A percentile compares a stretch with the other conserved stretches of the same genome.
Evolutionary conservation across 2,113 vertebrate species (phyloP).

Genomic region (Arenaria interpres): DNA sequence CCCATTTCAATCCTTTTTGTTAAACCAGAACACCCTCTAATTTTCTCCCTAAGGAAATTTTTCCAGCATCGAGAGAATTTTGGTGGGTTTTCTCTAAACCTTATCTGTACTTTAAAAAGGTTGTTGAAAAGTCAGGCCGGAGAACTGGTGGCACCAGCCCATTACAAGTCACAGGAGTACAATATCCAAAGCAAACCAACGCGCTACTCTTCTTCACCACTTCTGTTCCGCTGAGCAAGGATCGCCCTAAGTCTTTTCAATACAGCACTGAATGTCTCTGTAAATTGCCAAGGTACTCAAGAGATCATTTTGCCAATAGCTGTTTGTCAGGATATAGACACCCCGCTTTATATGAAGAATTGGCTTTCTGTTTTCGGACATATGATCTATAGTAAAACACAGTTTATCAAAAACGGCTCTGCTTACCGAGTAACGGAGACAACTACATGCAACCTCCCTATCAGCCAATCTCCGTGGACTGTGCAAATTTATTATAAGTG

Average conservation of each 20-base stretch:
- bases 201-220: not conserved
- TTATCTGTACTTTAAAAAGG: not conserved
- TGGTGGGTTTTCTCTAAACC: not conserved
- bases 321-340: not conserved
- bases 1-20: not conserved
- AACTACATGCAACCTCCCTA: not conserved
- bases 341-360: not conserved
- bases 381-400: rapidly evolving
- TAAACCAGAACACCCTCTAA: not conserved
- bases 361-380: not conserved
- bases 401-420: not conserved
- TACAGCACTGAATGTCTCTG: not conserved
- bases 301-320: not conserved
- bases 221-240: not conserved
- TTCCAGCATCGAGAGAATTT: not conserved
- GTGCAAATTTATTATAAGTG: not conserved
- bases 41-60: not conserved
- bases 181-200: not conserved
- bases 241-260: not conserved
- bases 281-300: not conserved
- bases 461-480: not conserved
- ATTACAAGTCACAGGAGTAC: not conserved
- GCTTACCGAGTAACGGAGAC: not conserved
- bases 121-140: not conserved
- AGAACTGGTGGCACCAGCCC: not conserved